Conservation (phyloP, 2,113 vertebrate genomes). For the Megalops atlanticus region DNA sequence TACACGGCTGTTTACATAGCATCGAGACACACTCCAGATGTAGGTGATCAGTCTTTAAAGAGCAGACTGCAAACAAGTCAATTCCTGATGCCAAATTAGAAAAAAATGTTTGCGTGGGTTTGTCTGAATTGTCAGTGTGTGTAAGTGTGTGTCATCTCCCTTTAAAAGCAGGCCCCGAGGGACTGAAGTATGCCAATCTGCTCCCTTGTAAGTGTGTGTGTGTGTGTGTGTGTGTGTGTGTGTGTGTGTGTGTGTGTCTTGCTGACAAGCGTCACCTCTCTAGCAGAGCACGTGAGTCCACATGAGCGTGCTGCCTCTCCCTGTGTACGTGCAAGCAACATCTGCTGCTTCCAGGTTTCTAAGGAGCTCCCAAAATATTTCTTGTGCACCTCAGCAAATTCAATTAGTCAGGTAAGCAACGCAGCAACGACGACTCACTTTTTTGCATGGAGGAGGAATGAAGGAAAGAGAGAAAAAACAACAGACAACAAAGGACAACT, state of each 20-base stretch:
- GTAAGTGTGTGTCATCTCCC: neutral
- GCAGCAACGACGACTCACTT: neutral
- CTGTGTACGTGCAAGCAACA: neutral
- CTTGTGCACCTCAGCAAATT: constrained; percentile 35
- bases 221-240: neutral
- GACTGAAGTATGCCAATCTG: neutral
- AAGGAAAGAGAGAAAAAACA: neutral
- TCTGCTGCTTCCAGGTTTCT: constrained; percentile 36
- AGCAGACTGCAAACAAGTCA: constrained; percentile 3
- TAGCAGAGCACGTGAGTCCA: neutral
- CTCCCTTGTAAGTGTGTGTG: neutral
- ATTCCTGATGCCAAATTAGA: neutral
- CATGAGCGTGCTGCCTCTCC: constrained; percentile 1
- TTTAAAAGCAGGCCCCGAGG: neutral
- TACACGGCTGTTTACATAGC: constrained; percentile 19
- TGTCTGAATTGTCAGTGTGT: neutral
- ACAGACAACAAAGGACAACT: neutral
- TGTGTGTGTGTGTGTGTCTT: neutral
- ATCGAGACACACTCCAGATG: constrained; percentile 22
- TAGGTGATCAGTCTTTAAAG: neutral
- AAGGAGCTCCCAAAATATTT: constrained; percentile 45
- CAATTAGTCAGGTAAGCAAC: constrained; percentile 19
- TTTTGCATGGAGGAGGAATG: neutral
- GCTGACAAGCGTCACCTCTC: neutral
- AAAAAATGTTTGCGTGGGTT: neutral